These are phyloP conservation scores for Erebia palarica DNA, from an alignment of 2,888 invertebrate genomes.

Conservation along the genomic window DNA sequence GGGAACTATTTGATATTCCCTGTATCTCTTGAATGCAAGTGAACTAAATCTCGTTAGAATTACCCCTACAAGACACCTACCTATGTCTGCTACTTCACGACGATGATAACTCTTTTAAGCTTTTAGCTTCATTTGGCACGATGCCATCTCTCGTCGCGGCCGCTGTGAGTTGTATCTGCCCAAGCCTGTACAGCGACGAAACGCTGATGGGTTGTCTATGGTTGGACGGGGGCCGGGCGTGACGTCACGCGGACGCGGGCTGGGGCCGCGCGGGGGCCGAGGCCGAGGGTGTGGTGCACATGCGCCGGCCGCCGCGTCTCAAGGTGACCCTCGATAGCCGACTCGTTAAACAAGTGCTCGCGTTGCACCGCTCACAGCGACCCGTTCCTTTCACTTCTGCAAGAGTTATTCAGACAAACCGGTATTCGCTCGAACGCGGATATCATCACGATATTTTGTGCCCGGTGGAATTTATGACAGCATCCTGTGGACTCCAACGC, in stretches of 20 bases:
- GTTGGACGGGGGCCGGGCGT: conserved; percentile 49
- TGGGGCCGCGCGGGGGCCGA: conserved; percentile 46
- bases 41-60: no score
- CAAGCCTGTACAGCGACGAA: conserved; percentile 2
- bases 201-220: conserved; percentile 38
- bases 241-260: conserved; percentile 59
- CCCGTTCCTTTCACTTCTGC: conserved; percentile 66
- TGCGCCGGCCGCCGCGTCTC: conserved; percentile 70
- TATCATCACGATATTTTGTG: conserved; percentile 59
- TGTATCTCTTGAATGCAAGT: no score
- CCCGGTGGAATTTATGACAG: conserved; percentile 69
- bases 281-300: conserved; percentile 80
- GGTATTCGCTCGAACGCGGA: conserved; percentile 70
- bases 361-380: conserved; percentile 54
- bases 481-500: conserved; percentile 79
- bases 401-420: conserved; percentile 51
- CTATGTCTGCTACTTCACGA: no score
- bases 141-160: background rate
- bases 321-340: conserved; percentile 71
- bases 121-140: no score
- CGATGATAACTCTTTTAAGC: no score
- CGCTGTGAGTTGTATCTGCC: background rate
- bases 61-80: no score
- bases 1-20: no score
- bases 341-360: conserved; percentile 62